phyloP scores from a whole-genome alignment of 2,888 invertebrate genomes.

The Acleris sparsana region DNA sequence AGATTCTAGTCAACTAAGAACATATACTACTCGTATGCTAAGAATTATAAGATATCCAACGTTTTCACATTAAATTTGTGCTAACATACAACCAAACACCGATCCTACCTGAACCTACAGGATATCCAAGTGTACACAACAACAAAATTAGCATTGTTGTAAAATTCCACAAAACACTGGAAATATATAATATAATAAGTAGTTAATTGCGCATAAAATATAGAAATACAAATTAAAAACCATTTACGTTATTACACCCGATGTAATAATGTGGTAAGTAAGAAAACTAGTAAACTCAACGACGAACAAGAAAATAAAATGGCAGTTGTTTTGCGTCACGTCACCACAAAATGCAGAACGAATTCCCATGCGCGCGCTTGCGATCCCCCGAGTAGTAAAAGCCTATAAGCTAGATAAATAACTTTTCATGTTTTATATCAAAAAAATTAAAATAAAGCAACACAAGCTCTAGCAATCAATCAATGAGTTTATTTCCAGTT shows the following conservation, averaged over 20 bases:
- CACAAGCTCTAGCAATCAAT: too few species aligned
- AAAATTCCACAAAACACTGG: background rate
- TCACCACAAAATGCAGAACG: conserved; percentile 39
- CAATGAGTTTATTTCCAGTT: too few species aligned
- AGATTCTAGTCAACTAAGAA: too few species aligned
- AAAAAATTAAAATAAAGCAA: too few species aligned
- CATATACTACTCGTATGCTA: too few species aligned
- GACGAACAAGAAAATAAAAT: conserved; percentile 25
- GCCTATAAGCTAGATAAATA: background rate
- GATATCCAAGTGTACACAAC: background rate
- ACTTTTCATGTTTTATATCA: background rate
- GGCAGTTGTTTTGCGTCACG: conserved; percentile 33
- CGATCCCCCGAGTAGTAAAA: background rate
- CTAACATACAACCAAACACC: too few species aligned
- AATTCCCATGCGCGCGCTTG: conserved; percentile 36
- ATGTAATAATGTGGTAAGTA: conserved; percentile 9
- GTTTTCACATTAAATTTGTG: too few species aligned
- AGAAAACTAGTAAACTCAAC: conserved; percentile 19
- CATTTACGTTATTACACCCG: background rate
- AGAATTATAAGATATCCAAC: too few species aligned
- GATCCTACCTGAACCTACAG: too few species aligned
- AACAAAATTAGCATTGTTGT: background rate
- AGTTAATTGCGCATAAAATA: background rate
- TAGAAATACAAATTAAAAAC: background rate
- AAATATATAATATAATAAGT: background rate